Conservation (phyloP, 2,113 vertebrate species). For the Amia ocellicauda region DNA sequence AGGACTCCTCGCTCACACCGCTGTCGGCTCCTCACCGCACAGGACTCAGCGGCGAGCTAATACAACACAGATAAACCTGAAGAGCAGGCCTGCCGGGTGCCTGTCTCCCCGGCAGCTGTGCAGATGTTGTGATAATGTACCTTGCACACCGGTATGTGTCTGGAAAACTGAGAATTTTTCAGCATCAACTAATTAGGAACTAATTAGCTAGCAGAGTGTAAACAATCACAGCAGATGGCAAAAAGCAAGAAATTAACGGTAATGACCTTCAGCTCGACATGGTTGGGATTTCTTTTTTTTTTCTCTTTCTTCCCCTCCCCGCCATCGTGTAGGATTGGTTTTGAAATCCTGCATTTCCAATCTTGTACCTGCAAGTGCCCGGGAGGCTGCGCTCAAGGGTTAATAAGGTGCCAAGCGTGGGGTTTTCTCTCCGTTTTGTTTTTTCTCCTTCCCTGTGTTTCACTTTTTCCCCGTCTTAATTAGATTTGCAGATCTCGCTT, state of each 20-base stretch:
- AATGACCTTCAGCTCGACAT: constrained; percentile 71
- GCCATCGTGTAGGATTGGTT: too few species aligned
- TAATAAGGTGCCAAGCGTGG: too few species aligned
- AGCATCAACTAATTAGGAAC: constrained; percentile 82
- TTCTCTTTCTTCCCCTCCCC: neutral
- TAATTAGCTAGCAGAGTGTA: constrained; percentile 87
- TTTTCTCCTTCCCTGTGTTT: neutral
- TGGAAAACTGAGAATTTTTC: constrained; percentile 70
- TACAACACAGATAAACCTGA: neutral
- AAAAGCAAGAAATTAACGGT: constrained; percentile 64
- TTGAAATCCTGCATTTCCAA: too few species aligned
- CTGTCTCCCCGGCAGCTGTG: constrained; percentile 32
- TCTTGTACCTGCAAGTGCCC: neutral
- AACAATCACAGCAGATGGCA: constrained; percentile 86
- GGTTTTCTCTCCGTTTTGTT: too few species aligned
- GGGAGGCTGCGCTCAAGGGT: neutral
- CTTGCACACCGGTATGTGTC: constrained; percentile 53
- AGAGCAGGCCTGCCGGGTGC: neutral
- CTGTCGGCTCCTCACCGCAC: neutral
- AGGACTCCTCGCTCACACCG: neutral
- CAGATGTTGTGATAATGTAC: constrained; percentile 57
- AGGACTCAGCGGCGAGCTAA: neutral
- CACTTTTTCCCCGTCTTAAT: neutral
- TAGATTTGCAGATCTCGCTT: neutral
- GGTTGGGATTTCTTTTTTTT: neutral